Conservation (phyloP, 2,888 invertebrate species). For the Deilephila porcellus region DNA sequence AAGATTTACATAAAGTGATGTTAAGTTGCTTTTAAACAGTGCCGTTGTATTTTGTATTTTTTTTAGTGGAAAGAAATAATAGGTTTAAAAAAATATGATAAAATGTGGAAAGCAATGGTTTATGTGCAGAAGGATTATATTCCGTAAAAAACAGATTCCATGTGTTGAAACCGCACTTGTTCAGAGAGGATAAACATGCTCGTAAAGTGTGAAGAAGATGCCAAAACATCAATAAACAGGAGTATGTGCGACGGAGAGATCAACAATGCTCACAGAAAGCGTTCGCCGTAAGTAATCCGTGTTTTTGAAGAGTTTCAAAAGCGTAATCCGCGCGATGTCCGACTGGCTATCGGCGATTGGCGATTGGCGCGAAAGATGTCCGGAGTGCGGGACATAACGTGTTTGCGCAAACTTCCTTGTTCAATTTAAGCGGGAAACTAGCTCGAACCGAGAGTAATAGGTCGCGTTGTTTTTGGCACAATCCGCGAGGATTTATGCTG, state of each 20-base stretch:
- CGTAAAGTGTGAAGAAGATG: neutral
- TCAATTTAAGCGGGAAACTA: constrained; percentile 56
- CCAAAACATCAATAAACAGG: constrained; percentile 7
- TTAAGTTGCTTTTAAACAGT: too few species aligned
- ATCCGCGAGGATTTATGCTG: constrained; percentile 72
- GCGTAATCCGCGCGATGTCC: constrained; percentile 33
- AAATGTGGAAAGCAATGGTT: too few species aligned
- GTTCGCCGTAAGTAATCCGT: constrained; percentile 11
- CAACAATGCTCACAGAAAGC: neutral
- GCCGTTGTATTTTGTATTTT: too few species aligned
- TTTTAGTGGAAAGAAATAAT: too few species aligned
- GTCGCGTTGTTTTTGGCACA: constrained; percentile 71
- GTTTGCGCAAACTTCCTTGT: constrained; percentile 58
- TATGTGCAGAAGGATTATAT: too few species aligned
- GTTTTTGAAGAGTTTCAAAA: constrained; percentile 27
- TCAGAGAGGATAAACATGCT: neutral
- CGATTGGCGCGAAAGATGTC: constrained; percentile 55
- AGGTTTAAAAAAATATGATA: too few species aligned
- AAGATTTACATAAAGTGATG: too few species aligned
- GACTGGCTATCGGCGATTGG: constrained; percentile 37
- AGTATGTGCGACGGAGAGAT: constrained; percentile 7
- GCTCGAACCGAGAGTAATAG: constrained; percentile 56
- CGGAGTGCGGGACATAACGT: constrained; percentile 45
- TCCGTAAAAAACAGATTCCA: too few species aligned
- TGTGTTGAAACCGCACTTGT: neutral